A percentile compares a stretch with the other conserved stretches of the same genome.
Conservation (phyloP, 2,797 vertebrate genomes). For the Melanotaenia trifasciata region DNA sequence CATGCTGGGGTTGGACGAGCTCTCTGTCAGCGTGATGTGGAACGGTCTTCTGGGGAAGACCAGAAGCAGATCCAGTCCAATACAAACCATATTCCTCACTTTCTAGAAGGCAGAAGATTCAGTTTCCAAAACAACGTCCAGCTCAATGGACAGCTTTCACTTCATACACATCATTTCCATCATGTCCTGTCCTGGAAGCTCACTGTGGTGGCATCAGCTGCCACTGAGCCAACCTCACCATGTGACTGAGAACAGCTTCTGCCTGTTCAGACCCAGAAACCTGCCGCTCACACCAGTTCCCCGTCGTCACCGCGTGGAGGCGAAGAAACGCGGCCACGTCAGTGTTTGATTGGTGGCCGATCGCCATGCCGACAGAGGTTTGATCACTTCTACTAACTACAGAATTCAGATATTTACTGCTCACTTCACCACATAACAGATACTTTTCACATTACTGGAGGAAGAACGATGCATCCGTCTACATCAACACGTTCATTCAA, state of each 20-base stretch:
- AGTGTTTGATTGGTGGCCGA: conserved; percentile 21
- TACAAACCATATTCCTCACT: conserved; percentile 68
- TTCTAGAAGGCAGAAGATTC: conserved; percentile 75
- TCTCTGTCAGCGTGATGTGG: conserved; percentile 72
- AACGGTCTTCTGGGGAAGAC: conserved; percentile 33
- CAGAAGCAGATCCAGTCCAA: conserved; percentile 66
- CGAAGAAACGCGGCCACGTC: background rate
- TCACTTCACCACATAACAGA: background rate
- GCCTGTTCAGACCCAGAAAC: background rate
- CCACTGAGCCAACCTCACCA: background rate
- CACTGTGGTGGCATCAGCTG: conserved; percentile 10
- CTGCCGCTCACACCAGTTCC: background rate
- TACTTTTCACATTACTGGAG: background rate
- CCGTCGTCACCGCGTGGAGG: background rate
- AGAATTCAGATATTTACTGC: background rate
- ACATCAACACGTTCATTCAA: no score
- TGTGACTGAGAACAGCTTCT: background rate
- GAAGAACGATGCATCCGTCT: no score
- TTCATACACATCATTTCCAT: conserved; percentile 74
- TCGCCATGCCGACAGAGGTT: background rate
- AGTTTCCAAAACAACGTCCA: conserved; percentile 73
- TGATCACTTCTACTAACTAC: background rate
- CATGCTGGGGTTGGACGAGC: conserved; percentile 68
- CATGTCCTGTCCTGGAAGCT: conserved; percentile 28
- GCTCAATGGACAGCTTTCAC: conserved; percentile 72